Evolutionary conservation across 2,888 invertebrate species (phyloP).

Genomic region (Seladonia tumulorum): DNA sequence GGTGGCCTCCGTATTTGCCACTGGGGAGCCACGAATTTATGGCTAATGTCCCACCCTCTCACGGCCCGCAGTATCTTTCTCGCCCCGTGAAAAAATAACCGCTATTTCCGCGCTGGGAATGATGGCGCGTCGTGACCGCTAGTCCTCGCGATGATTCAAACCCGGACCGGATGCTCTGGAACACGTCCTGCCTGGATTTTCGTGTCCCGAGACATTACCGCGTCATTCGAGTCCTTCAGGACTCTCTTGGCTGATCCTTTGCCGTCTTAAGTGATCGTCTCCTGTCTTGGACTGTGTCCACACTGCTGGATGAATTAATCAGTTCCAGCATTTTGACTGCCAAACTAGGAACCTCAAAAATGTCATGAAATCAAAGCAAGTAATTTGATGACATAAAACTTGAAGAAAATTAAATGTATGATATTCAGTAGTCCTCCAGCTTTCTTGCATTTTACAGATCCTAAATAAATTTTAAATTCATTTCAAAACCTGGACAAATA

Average conservation of each 20-base stretch:
- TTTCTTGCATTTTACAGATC: too few relatives aligned
- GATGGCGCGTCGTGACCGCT: constrained; percentile 56
- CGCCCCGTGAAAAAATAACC: constrained; percentile 57
- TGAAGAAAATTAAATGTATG: too few relatives aligned
- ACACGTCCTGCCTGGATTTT: not conserved
- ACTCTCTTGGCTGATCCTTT: not conserved
- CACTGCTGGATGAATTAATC: not conserved
- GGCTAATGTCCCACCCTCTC: constrained; percentile 71
- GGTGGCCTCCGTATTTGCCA: constrained; percentile 76
- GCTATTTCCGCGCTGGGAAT: constrained; percentile 43
- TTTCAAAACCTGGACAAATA: too few relatives aligned
- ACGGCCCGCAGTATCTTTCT: constrained; percentile 40
- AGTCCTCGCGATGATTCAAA: constrained; percentile 44
- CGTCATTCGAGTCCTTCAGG: not conserved
- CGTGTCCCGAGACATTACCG: constrained; percentile 24
- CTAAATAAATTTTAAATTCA: too few relatives aligned
- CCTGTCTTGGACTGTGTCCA: not conserved
- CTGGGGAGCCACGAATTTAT: constrained; percentile 83
- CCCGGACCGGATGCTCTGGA: not conserved
- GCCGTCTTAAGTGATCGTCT: not conserved
- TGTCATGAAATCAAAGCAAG: too few relatives aligned
- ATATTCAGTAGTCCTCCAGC: too few relatives aligned
- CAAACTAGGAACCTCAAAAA: too few relatives aligned
- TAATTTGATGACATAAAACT: too few relatives aligned
- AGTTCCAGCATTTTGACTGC: too few relatives aligned